Percentiles rank a stretch among this genome's conserved stretches.
These are phyloP conservation scores for Apis cerana DNA, from an alignment of 1,140 invertebrate species.

Conservation along the genomic window DNA sequence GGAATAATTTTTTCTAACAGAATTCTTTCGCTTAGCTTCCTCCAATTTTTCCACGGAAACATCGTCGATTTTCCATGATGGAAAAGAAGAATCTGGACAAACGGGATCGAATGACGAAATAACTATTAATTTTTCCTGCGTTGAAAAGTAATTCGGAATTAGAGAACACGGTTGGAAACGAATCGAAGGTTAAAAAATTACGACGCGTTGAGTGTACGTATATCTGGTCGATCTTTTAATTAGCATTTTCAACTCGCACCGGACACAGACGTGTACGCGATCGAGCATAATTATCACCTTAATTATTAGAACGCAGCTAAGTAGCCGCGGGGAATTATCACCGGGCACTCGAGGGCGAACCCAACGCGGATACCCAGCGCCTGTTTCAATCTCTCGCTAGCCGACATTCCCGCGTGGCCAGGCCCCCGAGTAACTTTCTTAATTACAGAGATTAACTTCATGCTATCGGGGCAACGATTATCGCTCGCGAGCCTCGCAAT, in stretches of 20 bases:
- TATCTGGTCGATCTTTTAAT: conserved; percentile 66
- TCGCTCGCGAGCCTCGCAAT: conserved; percentile 67
- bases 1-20: too few species aligned
- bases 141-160: too few species aligned
- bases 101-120: too few species aligned
- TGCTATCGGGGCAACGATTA: conserved; percentile 77
- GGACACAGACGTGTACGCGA: conserved; percentile 62
- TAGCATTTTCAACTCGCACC: conserved; percentile 77
- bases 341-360: conserved; percentile 39
- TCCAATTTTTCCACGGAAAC: too few species aligned
- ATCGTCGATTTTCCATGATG: too few species aligned
- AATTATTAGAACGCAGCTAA: conserved; percentile 79
- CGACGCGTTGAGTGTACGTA: background rate
- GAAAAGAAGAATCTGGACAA: too few species aligned
- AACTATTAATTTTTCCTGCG: too few species aligned
- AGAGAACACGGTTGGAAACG: background rate
- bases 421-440: conserved; percentile 78
- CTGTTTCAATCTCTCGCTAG: conserved; percentile 55
- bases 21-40: too few species aligned
- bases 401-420: conserved; percentile 74
- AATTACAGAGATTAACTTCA: conserved; percentile 80
- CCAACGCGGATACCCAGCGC: conserved; percentile 33
- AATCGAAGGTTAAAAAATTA: conserved; percentile 24
- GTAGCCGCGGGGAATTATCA: conserved; percentile 78
- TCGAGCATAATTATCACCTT: conserved; percentile 78